Percentiles rank a stretch among this genome's conserved stretches.
These are phyloP conservation scores for Jacana jacana DNA, from an alignment of 2,113 vertebrate genomes.

Conservation along the genomic window DNA sequence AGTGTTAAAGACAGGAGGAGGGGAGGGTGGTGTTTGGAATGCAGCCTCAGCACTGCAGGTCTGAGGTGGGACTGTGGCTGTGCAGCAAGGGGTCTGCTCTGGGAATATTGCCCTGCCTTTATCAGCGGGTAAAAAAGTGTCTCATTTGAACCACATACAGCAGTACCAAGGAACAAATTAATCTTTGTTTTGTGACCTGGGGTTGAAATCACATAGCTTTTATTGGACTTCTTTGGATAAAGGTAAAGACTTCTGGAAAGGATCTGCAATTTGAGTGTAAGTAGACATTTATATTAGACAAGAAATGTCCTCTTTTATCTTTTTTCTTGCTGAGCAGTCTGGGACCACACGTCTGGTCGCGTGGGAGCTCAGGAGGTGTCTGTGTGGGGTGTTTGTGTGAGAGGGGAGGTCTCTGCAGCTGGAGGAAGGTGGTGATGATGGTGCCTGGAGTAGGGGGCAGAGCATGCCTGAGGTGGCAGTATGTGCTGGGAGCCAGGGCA, in stretches of 20 bases:
- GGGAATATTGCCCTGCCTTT: neutral
- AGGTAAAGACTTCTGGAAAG: neutral
- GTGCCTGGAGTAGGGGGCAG: neutral
- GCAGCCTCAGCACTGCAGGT: fast-evolving
- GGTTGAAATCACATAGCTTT: neutral
- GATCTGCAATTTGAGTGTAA: neutral
- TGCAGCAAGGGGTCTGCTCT: neutral
- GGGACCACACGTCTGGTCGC: fast-evolving
- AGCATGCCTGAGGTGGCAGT: fast-evolving
- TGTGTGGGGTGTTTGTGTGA: neutral
- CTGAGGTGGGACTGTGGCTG: fast-evolving
- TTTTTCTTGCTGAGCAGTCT: neutral
- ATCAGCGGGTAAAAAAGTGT: no score
- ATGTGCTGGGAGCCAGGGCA: neutral
- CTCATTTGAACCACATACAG: fast-evolving
- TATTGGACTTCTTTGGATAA: neutral
- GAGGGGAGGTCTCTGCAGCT: neutral
- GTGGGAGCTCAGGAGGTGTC: neutral
- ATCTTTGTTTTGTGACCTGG: neutral
- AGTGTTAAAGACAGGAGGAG: neutral
- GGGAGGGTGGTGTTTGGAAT: fast-evolving
- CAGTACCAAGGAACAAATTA: neutral
- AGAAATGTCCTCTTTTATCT: neutral
- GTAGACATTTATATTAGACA: neutral
- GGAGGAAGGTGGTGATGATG: neutral